Base-by-base conservation (phyloP, 1,140 invertebrate genomes). In the Ips typographus region DNA sequence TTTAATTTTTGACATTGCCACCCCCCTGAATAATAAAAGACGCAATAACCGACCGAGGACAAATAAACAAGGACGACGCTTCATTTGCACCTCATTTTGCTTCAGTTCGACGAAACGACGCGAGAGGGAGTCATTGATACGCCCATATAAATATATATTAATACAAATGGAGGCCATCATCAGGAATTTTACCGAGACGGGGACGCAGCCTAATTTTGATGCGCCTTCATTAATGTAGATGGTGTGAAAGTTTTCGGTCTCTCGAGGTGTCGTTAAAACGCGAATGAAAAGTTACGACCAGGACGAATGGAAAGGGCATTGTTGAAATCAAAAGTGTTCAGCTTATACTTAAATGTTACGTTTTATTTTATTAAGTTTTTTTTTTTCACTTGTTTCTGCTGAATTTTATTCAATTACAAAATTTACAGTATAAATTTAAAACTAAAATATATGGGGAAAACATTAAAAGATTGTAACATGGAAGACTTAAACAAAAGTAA, bases 101-200 rank as follows among this genome's bases (percentile, higher is more conserved):
- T 68, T 68, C 56, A 68, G 67, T 68, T 68, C 58, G 37, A 38
- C 53, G 44, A 51, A 72, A 72, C 66, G 65, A 72, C 56, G 60
- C 62, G 66, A 67, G 65, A 63, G 71, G 71, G 71, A 72, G 61
- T 72, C 65, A 72, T 72, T 72, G 71, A 72, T 72, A 72, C 43
- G 66, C 71, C 71, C 65, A 72, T 72, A 72, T 72, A 72, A 72
- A 71, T 71, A 71, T 71, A 66, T 71, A 71, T 71, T 71, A 71
- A 71, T 71, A 72, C 71, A 72, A 70, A 70, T 70, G 68, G 68
- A 39, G 40, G 62, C 52, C 61, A 61, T 64, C 68, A 68, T 68
- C 67, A 68, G 67, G 68, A 70, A 70, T 70, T 70, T 65, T 70
- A 64, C 53, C 53, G 68, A 56, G 65, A 63, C 59, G 55, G 56